These are phyloP conservation scores for Psittacula derbiana DNA, from an alignment of 2,797 vertebrate genomes.

Conservation along the genomic window DNA sequence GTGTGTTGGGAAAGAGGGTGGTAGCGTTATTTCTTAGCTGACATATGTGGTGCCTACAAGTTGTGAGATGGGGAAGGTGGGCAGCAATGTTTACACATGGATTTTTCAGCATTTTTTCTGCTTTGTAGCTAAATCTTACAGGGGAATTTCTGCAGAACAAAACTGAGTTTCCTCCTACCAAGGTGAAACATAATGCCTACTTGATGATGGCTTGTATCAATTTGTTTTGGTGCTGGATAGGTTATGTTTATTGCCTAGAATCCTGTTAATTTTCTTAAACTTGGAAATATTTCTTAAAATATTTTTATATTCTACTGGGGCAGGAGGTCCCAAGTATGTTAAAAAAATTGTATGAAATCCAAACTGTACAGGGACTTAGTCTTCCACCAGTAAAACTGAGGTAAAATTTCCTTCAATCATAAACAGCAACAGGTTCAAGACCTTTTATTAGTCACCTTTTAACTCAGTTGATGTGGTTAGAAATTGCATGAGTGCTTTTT, in stretches of 20 bases:
- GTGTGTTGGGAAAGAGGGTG: not conserved
- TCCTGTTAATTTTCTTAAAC: not conserved
- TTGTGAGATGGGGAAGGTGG: not conserved
- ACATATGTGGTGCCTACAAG: not conserved
- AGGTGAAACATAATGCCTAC: not conserved
- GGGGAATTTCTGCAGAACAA: not conserved
- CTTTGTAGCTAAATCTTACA: not conserved
- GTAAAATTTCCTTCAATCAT: conserved; percentile 33
- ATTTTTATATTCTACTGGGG: not conserved
- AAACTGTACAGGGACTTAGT: not conserved
- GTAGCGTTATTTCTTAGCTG: conserved; percentile 6
- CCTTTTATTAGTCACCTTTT: conserved; percentile 62
- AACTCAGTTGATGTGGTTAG: conserved; percentile 64
- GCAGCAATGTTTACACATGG: not conserved
- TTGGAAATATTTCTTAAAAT: not conserved
- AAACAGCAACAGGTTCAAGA: conserved; percentile 43
- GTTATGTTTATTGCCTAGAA: not conserved
- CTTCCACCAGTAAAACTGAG: not conserved
- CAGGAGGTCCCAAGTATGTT: not conserved
- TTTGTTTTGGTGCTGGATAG: not conserved
- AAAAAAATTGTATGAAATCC: not conserved
- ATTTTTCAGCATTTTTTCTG: not conserved
- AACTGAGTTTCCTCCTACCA: not conserved
- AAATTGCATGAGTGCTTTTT: conserved; percentile 48
- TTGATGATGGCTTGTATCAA: not conserved